Conservation (phyloP, 2,797 vertebrate species). For the Notoglanidium macrostoma region DNA sequence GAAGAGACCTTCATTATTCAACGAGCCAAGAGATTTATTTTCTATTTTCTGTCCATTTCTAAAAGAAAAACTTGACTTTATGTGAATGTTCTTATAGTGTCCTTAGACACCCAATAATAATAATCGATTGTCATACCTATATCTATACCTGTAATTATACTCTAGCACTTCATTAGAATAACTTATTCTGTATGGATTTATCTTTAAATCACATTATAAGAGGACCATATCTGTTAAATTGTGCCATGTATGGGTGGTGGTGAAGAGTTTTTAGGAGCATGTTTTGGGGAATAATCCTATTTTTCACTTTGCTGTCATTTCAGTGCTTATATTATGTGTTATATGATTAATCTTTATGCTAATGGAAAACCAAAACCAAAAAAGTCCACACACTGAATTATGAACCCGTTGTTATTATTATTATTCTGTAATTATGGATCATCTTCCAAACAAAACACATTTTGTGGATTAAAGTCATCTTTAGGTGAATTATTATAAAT, state of each 20-base stretch:
- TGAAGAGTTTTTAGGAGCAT: constrained; percentile 13
- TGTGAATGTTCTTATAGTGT: constrained; percentile 72
- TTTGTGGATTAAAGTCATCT: background rate
- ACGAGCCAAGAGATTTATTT: constrained; percentile 71
- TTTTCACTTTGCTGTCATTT: constrained; percentile 28
- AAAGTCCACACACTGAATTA: constrained; percentile 1
- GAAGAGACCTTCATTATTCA: constrained; percentile 62
- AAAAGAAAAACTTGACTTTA: constrained; percentile 76
- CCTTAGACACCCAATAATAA: constrained; percentile 64
- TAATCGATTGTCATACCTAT: constrained; percentile 52
- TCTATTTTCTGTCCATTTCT: constrained; percentile 76
- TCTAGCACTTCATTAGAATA: constrained; percentile 40
- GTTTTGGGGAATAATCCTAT: constrained; percentile 18
- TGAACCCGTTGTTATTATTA: background rate
- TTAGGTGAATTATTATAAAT: background rate
- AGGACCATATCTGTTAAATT: constrained; percentile 39
- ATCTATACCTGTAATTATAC: constrained; percentile 31
- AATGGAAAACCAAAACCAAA: background rate
- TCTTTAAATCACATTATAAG: constrained; percentile 46
- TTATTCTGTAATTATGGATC: background rate
- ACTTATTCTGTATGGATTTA: constrained; percentile 40
- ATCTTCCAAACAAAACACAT: background rate
- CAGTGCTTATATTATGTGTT: constrained; percentile 20
- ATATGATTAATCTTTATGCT: constrained; percentile 5
- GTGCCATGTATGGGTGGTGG: constrained; percentile 52